Percentiles rank a stretch among this genome's conserved stretches.
Conservation (phyloP, 2,113 vertebrate genomes). For the Pterocles gutturalis region DNA sequence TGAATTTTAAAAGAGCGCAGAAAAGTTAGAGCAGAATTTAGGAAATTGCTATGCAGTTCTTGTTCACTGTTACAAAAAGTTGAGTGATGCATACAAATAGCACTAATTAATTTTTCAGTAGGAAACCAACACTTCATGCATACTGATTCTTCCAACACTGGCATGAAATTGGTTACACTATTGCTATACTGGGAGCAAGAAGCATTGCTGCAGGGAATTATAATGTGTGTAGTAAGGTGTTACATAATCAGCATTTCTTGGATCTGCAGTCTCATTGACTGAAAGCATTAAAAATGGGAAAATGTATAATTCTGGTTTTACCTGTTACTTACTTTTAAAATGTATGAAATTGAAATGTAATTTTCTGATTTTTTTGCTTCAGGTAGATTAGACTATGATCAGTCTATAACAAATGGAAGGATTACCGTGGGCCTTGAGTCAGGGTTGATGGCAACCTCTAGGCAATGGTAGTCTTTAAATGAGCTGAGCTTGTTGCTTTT, state of each 20-base stretch:
- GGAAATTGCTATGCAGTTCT: not conserved
- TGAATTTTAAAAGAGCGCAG: constrained; percentile 36
- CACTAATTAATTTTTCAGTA: constrained; percentile 66
- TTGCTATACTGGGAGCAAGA: not conserved
- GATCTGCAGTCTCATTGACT: not conserved
- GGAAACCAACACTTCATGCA: not conserved
- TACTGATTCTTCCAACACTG: constrained; percentile 15
- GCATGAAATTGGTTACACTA: not conserved
- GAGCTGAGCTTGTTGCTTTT: constrained; percentile 19
- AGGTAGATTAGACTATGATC: not conserved
- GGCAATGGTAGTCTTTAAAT: not conserved
- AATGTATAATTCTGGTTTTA: not conserved
- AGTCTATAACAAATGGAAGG: not conserved
- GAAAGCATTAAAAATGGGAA: not conserved
- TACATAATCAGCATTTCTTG: not conserved
- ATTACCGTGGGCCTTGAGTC: not conserved
- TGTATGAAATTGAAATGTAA: not conserved
- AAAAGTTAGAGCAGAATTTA: constrained; percentile 32
- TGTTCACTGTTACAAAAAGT: constrained; percentile 28
- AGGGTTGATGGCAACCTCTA: not conserved
- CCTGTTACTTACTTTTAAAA: not conserved
- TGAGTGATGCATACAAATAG: constrained; percentile 61
- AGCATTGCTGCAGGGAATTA: not conserved
- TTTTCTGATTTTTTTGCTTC: not conserved
- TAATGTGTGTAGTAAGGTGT: not conserved